Evolutionary conservation across 1,140 invertebrate species (phyloP).

Genomic region (Globodera ellingtonae): DNA sequence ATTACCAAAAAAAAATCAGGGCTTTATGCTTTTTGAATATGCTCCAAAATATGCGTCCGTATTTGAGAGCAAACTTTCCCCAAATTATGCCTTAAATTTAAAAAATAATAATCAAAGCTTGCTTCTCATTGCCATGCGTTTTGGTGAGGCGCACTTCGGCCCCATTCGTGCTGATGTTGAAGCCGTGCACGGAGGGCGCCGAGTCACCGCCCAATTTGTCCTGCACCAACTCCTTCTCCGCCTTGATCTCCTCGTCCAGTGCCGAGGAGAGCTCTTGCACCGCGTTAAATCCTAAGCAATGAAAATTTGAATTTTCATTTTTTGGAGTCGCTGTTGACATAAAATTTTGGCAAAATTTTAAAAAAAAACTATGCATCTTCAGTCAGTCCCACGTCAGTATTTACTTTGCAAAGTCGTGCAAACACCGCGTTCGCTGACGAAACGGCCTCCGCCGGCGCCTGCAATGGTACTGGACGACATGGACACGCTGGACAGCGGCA

Average conservation of each 20-base stretch:
- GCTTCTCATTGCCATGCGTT: constrained; percentile 58
- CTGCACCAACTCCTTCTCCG: constrained; percentile 57
- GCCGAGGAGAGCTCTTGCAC: constrained; percentile 54
- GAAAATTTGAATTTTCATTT: neutral
- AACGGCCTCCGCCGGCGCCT: no score
- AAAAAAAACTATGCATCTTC: no score
- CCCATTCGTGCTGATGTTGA: constrained; percentile 56
- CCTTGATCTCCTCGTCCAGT: constrained; percentile 58
- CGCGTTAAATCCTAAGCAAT: constrained; percentile 12
- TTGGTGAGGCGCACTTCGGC: constrained; percentile 63
- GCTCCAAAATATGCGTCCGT: no score
- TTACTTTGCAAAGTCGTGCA: no score
- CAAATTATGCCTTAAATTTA: neutral
- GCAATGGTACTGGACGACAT: no score
- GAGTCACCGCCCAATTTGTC: constrained; percentile 59
- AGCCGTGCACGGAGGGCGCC: constrained; percentile 54
- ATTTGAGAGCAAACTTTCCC: no score
- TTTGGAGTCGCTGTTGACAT: neutral
- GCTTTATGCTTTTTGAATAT: no score
- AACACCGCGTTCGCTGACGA: no score
- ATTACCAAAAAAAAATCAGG: no score
- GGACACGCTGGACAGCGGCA: no score
- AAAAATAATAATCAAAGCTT: constrained; percentile 2
- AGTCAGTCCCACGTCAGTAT: no score
- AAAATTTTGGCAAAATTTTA: neutral